Percentiles rank a stretch among this genome's conserved stretches.
Conservation (phyloP, 2,797 vertebrate species). For the Sebastes cheni region DNA sequence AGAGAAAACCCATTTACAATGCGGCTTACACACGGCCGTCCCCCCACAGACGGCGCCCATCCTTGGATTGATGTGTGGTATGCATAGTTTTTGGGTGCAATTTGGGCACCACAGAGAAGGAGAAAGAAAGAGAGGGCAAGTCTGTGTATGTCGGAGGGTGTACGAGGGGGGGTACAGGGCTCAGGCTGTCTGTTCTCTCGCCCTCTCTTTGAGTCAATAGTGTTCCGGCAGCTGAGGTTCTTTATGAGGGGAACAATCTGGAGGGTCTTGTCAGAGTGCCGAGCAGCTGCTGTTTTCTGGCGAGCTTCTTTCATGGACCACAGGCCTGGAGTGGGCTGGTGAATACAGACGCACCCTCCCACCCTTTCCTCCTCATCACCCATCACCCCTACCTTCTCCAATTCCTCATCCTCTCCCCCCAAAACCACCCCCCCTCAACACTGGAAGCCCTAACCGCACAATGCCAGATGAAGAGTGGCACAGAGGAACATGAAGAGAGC, state of each 20-base stretch:
- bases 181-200: slow-evolving; percentile 70
- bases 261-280: slow-evolving; percentile 81
- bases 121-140: slow-evolving; percentile 65
- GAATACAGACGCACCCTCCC: slow-evolving; percentile 65
- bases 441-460: slow-evolving; percentile 44
- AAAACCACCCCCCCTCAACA: slow-evolving; percentile 6
- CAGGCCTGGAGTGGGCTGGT: slow-evolving; percentile 72
- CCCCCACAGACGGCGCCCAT: slow-evolving; percentile 63
- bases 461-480: slow-evolving; percentile 62
- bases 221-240: slow-evolving; percentile 82
- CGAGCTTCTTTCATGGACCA: slow-evolving; percentile 74
- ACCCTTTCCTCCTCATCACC: slow-evolving; percentile 1
- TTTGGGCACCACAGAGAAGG: slow-evolving; percentile 60
- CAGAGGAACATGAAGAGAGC: slow-evolving; percentile 48
- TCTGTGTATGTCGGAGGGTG: slow-evolving; percentile 60
- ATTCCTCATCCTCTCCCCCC: slow-evolving; percentile 35
- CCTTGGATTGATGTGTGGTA: slow-evolving; percentile 69
- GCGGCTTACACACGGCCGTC: slow-evolving; percentile 56
- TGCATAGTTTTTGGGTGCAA: slow-evolving; percentile 71
- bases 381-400: slow-evolving; percentile 31
- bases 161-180: slow-evolving; percentile 26
- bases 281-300: slow-evolving; percentile 82
- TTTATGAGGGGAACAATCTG: slow-evolving; percentile 81
- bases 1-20: slow-evolving; percentile 67
- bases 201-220: slow-evolving; percentile 76